These are phyloP conservation scores for Mycalesis mineus DNA, from an alignment of 2,888 invertebrate species.

Conservation along the genomic window DNA sequence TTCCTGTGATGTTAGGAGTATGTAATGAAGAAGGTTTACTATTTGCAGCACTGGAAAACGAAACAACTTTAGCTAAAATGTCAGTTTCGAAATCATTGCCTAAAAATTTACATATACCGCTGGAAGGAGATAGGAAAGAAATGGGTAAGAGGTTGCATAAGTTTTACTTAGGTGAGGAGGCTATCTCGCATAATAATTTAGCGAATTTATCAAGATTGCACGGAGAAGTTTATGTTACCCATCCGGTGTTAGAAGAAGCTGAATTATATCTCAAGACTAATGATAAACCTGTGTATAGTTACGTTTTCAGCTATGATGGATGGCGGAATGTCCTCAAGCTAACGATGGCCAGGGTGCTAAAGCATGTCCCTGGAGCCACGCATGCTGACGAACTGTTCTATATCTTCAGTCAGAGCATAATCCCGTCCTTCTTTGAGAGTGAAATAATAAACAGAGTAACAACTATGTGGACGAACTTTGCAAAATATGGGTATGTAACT, in stretches of 20 bases:
- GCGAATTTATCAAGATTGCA: slow-evolving; percentile 50
- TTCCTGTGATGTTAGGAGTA: slow-evolving; percentile 57
- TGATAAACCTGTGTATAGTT: slow-evolving; percentile 49
- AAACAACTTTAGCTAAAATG: slow-evolving; percentile 43
- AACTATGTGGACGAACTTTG: slow-evolving; percentile 61
- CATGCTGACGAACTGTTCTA: slow-evolving; percentile 64
- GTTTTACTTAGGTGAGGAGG: slow-evolving; percentile 57
- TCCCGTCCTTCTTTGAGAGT: slow-evolving; percentile 37
- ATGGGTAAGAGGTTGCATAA: slow-evolving; percentile 44
- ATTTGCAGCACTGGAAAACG: slow-evolving; percentile 49
- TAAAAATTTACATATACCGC: slow-evolving; percentile 49
- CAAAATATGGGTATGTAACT: slow-evolving; percentile 52
- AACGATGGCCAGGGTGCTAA: slow-evolving; percentile 33
- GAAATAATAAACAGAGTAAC: slow-evolving; percentile 49
- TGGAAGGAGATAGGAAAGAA: slow-evolving; percentile 35
- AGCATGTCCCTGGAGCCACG: slow-evolving; percentile 44
- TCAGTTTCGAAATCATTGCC: slow-evolving; percentile 51
- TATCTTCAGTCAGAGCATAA: slow-evolving; percentile 47
- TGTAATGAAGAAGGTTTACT: slow-evolving; percentile 55
- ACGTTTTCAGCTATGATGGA: slow-evolving; percentile 52
- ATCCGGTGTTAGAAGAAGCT: slow-evolving; percentile 48
- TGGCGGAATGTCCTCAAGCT: slow-evolving; percentile 47
- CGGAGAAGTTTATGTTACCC: slow-evolving; percentile 47
- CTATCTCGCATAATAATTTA: slow-evolving; percentile 41
- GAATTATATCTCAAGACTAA: slow-evolving; percentile 45